Conservation (phyloP, 2,888 invertebrate genomes). For the Lycia hirtaria region DNA sequence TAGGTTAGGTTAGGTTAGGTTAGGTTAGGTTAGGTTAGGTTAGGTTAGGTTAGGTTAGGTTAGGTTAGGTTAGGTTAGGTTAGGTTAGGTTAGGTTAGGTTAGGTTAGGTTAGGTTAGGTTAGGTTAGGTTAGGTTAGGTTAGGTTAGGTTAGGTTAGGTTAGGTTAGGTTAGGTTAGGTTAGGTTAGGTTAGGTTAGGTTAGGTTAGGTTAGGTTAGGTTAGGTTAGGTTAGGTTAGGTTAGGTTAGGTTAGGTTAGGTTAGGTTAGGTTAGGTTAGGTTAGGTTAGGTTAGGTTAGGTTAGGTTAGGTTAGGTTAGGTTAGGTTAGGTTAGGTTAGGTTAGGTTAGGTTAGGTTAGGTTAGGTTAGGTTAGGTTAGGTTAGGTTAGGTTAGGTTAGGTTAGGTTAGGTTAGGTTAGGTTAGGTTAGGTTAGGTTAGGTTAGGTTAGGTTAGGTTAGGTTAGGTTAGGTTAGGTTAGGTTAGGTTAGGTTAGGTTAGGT, state of each 20-base stretch:
- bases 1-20: slow-evolving; percentile 34
- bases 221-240: slow-evolving; percentile 35
- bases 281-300: slow-evolving; percentile 40
- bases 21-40: slow-evolving; percentile 35
- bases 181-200: slow-evolving; percentile 38
- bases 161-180: slow-evolving; percentile 39
- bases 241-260: slow-evolving; percentile 35
- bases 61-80: slow-evolving; percentile 34
- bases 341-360: slow-evolving; percentile 39
- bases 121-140: slow-evolving; percentile 38
- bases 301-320: slow-evolving; percentile 43
- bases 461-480: slow-evolving; percentile 41
- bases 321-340: slow-evolving; percentile 40
- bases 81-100: slow-evolving; percentile 34
- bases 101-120: slow-evolving; percentile 36
- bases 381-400: slow-evolving; percentile 38
- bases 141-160: slow-evolving; percentile 37
- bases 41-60: slow-evolving; percentile 32
- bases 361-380: slow-evolving; percentile 41
- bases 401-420: slow-evolving; percentile 40
- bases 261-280: slow-evolving; percentile 35
- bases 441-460: slow-evolving; percentile 41
- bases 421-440: slow-evolving; percentile 38
- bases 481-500: slow-evolving; percentile 41
- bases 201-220: slow-evolving; percentile 33